Conservation (phyloP, 64 coral and sea anemone species). For the Porites lutea region DNA sequence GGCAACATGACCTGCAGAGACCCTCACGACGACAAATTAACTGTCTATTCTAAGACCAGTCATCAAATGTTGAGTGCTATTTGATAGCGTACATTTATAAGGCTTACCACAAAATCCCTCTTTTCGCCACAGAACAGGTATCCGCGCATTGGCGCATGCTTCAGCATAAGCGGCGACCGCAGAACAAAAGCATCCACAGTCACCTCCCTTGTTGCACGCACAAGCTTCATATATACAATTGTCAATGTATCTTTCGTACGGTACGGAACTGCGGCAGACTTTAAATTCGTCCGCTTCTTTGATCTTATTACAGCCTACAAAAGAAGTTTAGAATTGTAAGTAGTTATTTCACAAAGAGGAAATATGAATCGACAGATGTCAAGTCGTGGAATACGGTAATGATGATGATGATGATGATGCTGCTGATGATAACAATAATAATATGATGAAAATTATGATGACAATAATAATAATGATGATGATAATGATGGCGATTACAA, state of each 20-base stretch:
- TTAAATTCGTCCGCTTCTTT: constrained; percentile 68
- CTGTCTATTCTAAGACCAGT: too few relatives aligned
- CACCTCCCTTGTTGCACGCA: constrained; percentile 79
- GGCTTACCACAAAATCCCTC: constrained; percentile 98
- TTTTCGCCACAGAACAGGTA: constrained; percentile 85
- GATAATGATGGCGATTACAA: too few relatives aligned
- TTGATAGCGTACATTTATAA: background rate
- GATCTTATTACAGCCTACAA: constrained; percentile 85
- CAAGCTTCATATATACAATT: constrained; percentile 89
- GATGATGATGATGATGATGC: too few relatives aligned
- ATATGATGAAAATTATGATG: too few relatives aligned
- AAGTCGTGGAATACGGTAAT: too few relatives aligned
- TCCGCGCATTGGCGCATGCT: constrained; percentile 84
- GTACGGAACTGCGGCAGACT: constrained; percentile 73
- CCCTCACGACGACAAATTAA: too few relatives aligned
- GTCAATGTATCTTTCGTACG: constrained; percentile 68
- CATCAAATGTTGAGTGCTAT: too few relatives aligned
- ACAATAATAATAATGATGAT: too few relatives aligned
- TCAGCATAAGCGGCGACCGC: constrained; percentile 87
- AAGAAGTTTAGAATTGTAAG: background rate
- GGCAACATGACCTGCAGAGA: too few relatives aligned
- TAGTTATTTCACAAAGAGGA: too few relatives aligned
- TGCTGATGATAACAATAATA: too few relatives aligned
- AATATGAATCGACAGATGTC: too few relatives aligned
- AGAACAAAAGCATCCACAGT: constrained; percentile 93